Base-by-base conservation (phyloP, 2,888 invertebrate species). In the Pinctada fucata region DNA sequence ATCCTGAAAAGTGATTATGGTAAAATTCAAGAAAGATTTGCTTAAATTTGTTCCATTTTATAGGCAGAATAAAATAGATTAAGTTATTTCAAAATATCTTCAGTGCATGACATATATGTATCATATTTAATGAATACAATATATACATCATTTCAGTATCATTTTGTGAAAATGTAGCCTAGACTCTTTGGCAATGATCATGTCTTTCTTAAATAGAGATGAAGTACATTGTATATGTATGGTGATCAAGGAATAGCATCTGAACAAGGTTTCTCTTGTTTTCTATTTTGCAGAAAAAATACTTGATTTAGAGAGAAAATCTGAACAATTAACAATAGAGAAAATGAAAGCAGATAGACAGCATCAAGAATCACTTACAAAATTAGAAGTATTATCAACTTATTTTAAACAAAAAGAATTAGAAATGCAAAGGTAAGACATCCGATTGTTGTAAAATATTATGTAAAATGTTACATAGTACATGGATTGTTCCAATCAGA, bases 391-490 rank as follows among this genome's bases (percentile, higher is more conserved):
- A 1, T 93, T 98, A 65, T 96, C 96, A 0, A 96, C 95, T 90
- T 97, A 97, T 92, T 97, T 97, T 93, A 96, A 97, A 89, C 97
- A 97, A 84, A 96, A 96, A 87, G 97, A 97, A 92, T 94, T 95
- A 13, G 96, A 97, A 92, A 93, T 97, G 71, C 95, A 97, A 79
- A 91, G 88, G 92, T 92, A 80, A 76, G 84, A 47, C 3, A 8
- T 67, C 67, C 1, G 3, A 48, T 10, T 48, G 31, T 45, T 10
- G 66, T 8, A 48, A 48, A 16, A 47, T 16, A 67, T 16, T 10
- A 67, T 45, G 67, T n/a, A 67, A 16, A 67, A 48, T 67, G n/a
- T 51, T 6, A 10, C 3, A 6, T 67, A 13, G 31, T 31, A 31
- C 31, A 31, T 31, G 31, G 31, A 31, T 31, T 31, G 31, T 31